Conservation (phyloP, 2,888 invertebrate species). For the Crossocerus cetratus region DNA sequence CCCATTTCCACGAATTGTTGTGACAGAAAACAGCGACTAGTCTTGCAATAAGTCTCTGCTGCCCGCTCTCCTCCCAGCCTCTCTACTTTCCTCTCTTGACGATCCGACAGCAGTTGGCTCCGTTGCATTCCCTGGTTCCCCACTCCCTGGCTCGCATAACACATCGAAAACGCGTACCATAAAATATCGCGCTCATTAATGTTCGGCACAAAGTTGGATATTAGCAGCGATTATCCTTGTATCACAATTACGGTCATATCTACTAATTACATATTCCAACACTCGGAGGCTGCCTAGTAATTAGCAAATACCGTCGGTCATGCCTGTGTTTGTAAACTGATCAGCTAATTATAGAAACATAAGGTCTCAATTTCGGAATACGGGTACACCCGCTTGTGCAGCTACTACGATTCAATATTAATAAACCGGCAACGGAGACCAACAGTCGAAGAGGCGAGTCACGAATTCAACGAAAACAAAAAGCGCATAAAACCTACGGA, state of each 20-base stretch:
- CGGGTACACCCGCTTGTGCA: too few relatives aligned
- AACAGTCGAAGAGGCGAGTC: too few relatives aligned
- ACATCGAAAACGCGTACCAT: too few relatives aligned
- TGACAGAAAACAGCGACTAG: conserved; percentile 65
- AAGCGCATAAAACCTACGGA: background rate
- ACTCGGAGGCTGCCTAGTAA: conserved; percentile 31
- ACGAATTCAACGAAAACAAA: background rate
- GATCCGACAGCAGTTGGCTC: too few relatives aligned
- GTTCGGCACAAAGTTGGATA: conserved; percentile 32
- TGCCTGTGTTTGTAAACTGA: conserved; percentile 33
- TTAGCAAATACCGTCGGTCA: conserved; percentile 41
- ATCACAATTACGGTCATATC: conserved; percentile 29
- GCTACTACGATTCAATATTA: too few relatives aligned
- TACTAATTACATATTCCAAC: conserved; percentile 45
- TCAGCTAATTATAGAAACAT: conserved; percentile 32
- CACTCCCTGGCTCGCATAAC: too few relatives aligned
- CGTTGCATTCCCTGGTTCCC: too few relatives aligned
- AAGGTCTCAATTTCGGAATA: conserved; percentile 21
- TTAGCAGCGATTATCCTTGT: conserved; percentile 37
- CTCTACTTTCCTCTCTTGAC: too few relatives aligned
- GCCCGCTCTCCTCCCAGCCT: conserved; percentile 43
- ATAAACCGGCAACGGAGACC: too few relatives aligned
- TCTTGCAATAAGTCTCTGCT: conserved; percentile 51
- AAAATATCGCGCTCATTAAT: conserved; percentile 10
- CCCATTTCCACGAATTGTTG: conserved; percentile 62